Evolutionary conservation across 2,888 invertebrate species (phyloP).

Genomic region (Papilio protenor): DNA sequence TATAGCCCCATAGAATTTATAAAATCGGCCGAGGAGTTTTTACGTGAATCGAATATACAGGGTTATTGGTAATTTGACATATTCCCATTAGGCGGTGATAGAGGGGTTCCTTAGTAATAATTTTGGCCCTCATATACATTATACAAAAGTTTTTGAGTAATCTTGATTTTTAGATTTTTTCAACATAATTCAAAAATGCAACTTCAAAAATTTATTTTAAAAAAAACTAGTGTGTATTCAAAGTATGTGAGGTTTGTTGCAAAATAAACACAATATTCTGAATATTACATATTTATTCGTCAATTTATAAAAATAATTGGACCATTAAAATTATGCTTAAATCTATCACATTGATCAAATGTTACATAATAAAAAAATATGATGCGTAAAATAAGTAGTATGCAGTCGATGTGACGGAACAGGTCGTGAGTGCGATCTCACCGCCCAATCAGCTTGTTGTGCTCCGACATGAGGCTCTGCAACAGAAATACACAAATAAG

Average conservation of each 20-base stretch:
- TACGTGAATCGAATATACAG: too few species aligned
- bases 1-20: too few species aligned
- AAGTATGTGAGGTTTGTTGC: neutral
- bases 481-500: conserved; percentile 54
- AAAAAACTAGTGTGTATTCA: too few species aligned
- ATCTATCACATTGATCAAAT: conserved; percentile 6
- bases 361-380: conserved; percentile 2
- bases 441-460: conserved; percentile 81
- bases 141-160: too few species aligned
- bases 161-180: too few species aligned
- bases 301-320: conserved; percentile 51
- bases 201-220: too few species aligned
- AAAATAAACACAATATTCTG: conserved; percentile 42
- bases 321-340: conserved; percentile 33
- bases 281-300: conserved; percentile 41
- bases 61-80: too few species aligned
- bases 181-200: too few species aligned
- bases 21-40: too few species aligned
- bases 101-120: too few species aligned
- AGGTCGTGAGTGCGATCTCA: conserved; percentile 49
- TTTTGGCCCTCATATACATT: too few species aligned
- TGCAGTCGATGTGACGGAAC: neutral
- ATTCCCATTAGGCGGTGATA: too few species aligned
- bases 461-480: conserved; percentile 84
- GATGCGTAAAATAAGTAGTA: neutral